These are phyloP conservation scores for Atrina japonica DNA, from an alignment of 2,888 invertebrate genomes.

Conservation along the genomic window DNA sequence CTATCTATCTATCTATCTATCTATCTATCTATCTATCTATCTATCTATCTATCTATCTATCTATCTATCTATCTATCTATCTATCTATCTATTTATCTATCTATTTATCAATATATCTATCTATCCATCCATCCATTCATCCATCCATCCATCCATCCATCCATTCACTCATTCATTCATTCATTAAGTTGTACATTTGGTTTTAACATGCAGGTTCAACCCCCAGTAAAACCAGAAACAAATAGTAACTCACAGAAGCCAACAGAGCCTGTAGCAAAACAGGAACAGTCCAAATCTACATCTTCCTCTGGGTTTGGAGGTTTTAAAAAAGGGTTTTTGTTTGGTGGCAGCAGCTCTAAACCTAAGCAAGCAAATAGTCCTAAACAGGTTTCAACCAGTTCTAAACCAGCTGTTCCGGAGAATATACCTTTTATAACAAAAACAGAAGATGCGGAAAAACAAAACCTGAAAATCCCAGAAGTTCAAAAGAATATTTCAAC, in stretches of 20 bases:
- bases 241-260: background rate
- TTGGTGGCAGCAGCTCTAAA: constrained; percentile 54
- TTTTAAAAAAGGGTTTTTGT: constrained; percentile 77
- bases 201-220: too few relatives aligned
- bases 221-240: too few relatives aligned
- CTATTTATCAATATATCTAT: too few relatives aligned
- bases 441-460: constrained; percentile 51
- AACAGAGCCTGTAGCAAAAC: background rate
- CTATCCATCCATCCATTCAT: too few relatives aligned
- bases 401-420: constrained; percentile 1
- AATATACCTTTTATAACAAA: constrained; percentile 70
- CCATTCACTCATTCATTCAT: too few relatives aligned
- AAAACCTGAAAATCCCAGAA: constrained; percentile 66
- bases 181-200: too few relatives aligned
- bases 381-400: background rate
- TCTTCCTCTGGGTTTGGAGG: constrained; percentile 67
- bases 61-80: too few relatives aligned
- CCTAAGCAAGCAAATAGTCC: constrained; percentile 30
- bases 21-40: too few relatives aligned
- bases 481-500: constrained; percentile 71
- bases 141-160: too few relatives aligned
- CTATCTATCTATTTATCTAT: too few relatives aligned
- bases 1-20: too few relatives aligned
- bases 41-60: too few relatives aligned
- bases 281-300: background rate